Conservation (phyloP, 1,140 invertebrate species). For the Melipona quadrifasciata region DNA sequence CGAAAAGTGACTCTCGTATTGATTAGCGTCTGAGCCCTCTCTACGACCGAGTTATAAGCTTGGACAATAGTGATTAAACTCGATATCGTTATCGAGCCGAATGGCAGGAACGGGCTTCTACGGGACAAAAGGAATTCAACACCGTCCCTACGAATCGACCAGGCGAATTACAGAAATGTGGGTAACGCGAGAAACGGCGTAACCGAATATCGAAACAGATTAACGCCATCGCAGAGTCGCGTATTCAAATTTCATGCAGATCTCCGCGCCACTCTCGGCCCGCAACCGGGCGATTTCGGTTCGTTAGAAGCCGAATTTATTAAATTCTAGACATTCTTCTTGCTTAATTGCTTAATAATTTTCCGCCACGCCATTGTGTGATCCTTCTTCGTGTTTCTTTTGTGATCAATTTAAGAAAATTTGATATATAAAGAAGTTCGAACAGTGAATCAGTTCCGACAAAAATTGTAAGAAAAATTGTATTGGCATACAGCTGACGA, state of each 20-base stretch:
- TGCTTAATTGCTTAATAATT: conserved; percentile 14
- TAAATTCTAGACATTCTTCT: neutral
- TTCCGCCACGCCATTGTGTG: too few relatives aligned
- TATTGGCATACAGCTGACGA: too few relatives aligned
- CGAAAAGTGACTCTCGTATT: too few relatives aligned
- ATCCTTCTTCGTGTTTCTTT: neutral
- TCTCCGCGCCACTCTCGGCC: neutral
- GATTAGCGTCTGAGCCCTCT: too few relatives aligned
- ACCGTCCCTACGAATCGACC: neutral
- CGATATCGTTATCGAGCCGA: neutral
- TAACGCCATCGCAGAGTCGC: conserved; percentile 22
- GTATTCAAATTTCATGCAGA: conserved; percentile 45
- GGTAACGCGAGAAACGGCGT: conserved; percentile 38
- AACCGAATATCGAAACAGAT: conserved; percentile 55
- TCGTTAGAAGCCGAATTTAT: conserved; percentile 48
- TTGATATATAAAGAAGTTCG: neutral
- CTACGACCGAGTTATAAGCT: neutral
- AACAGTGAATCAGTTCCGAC: too few relatives aligned
- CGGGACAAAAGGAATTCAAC: conserved; percentile 12
- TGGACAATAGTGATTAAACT: neutral
- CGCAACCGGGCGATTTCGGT: conserved; percentile 1
- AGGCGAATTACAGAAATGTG: neutral
- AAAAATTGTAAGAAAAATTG: too few relatives aligned
- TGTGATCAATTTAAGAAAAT: neutral
- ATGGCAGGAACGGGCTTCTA: neutral